phyloP scores from a whole-genome alignment of 2,113 vertebrate genomes.

The Pimephales promelas region DNA sequence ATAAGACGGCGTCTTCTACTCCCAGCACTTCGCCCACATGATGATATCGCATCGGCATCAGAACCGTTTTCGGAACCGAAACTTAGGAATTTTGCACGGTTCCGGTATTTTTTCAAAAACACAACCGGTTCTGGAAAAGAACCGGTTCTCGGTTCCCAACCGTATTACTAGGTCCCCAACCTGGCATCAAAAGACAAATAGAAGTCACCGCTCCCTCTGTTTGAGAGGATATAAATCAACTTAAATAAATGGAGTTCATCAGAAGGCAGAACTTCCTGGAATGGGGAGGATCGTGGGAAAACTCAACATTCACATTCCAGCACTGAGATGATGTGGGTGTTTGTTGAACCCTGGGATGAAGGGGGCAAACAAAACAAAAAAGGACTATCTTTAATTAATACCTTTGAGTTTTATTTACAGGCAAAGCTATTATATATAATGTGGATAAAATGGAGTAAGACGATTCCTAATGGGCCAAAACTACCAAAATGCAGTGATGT shows the following conservation, averaged over 20 bases:
- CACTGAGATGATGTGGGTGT: slow-evolving; percentile 36
- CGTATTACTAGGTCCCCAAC: no score
- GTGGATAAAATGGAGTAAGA: slow-evolving; percentile 8
- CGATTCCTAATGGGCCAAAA: background rate
- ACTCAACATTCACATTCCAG: slow-evolving; percentile 35
- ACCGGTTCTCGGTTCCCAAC: no score
- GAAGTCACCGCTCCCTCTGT: no score
- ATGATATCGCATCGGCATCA: no score
- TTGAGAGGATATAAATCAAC: slow-evolving; percentile 30
- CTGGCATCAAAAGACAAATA: background rate
- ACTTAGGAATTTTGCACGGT: no score
- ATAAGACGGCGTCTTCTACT: no score
- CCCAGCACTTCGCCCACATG: no score
- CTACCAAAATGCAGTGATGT: no score
- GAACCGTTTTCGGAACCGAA: no score
- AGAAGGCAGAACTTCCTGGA: background rate
- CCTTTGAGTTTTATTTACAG: slow-evolving; percentile 40
- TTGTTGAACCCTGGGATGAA: background rate
- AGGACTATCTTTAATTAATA: slow-evolving; percentile 50
- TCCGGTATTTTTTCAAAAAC: no score
- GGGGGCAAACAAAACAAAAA: slow-evolving; percentile 1
- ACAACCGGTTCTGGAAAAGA: no score
- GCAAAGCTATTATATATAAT: slow-evolving; percentile 35
- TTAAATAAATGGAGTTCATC: slow-evolving; percentile 46
- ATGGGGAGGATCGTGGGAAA: slow-evolving; percentile 6